Base-by-base conservation (phyloP, 2,113 vertebrate species). In the Zapus hudsonius region DNA sequence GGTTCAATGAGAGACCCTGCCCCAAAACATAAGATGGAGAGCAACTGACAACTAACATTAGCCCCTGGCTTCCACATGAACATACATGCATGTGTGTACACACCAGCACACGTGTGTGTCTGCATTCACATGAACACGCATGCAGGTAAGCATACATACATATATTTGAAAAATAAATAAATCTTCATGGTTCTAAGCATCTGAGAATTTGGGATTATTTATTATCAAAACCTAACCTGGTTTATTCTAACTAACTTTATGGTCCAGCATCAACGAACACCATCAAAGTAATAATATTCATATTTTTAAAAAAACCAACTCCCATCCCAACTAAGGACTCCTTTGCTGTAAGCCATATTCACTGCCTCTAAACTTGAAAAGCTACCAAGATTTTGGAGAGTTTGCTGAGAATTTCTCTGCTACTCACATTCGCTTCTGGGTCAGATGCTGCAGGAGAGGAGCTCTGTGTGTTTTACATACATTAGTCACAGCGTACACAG, bases 321-420 rank as follows among this genome's bases (percentile, higher is more conserved):
- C 19, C 73, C 52, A 38, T 74, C 19, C 73, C 9, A 3, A 66
- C 40, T 29, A 82, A 87, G 76, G n/a, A 17, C 8, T 89, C n/a
- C 42, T 83, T 74, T 74, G 57, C 84, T 94, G 73, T 47, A 90
- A 87, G 64, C 67, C 67, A 84, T 89, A 73, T 38, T 76, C 64
- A n/a, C 73, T 84, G 87, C 72, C 87, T 95, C 55, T n/a, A 70
- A 95, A 74, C 80, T 74, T 82, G 38, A 95, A 96, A 94, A 91
- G 81, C 42, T 19, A 3, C 2, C 70, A 72, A 75, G 59, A 64
- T 67, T 94, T 95, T 61, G 72, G 63, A 92, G 84, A 84, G 57
- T 81, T 76, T 5, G 29, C 73, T 83, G 70, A 29, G 84, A 93
- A 75, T 89, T 81, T 82, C 79, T 78, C 69, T 29, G 20, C 25